phyloP scores from a whole-genome alignment of 2,888 invertebrate genomes.

The Allygus modestus region DNA sequence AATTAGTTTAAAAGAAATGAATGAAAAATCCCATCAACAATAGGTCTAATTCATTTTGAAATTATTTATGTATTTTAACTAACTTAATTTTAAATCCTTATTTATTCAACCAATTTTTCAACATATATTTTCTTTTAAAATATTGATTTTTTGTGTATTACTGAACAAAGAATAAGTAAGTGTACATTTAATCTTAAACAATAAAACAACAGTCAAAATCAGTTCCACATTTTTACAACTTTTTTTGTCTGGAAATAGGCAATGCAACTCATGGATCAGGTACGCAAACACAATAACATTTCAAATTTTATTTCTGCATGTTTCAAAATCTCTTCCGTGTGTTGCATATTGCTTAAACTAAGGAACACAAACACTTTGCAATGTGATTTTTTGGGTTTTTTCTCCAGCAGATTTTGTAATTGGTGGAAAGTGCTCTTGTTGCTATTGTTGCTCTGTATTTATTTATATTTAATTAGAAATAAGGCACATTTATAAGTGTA shows the following conservation, averaged over 20 bases:
- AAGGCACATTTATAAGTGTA: not conserved
- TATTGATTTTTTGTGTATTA: not conserved
- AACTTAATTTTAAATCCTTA: too few species aligned
- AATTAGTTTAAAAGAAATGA: too few species aligned
- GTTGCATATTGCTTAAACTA: conserved; percentile 46
- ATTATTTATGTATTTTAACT: too few species aligned
- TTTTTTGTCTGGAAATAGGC: conserved; percentile 79
- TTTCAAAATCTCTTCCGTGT: conserved; percentile 40
- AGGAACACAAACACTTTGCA: conserved; percentile 1
- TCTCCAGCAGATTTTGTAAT: conserved; percentile 3
- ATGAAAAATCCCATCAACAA: too few species aligned
- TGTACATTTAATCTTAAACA: too few species aligned
- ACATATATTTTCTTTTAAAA: not conserved
- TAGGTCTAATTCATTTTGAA: too few species aligned
- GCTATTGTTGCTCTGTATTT: conserved; percentile 12
- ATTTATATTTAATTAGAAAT: conserved; percentile 4
- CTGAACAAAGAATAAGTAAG: not conserved
- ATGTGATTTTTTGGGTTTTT: not conserved
- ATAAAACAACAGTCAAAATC: not conserved
- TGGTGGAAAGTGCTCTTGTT: conserved; percentile 3
- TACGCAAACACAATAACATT: conserved; percentile 75
- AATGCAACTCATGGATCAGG: conserved; percentile 95
- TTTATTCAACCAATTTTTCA: too few species aligned
- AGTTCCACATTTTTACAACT: conserved; percentile 65
- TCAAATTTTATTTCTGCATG: conserved; percentile 39